Base-by-base conservation (phyloP, 2,797 vertebrate species). In the Parambassis ranga region DNA sequence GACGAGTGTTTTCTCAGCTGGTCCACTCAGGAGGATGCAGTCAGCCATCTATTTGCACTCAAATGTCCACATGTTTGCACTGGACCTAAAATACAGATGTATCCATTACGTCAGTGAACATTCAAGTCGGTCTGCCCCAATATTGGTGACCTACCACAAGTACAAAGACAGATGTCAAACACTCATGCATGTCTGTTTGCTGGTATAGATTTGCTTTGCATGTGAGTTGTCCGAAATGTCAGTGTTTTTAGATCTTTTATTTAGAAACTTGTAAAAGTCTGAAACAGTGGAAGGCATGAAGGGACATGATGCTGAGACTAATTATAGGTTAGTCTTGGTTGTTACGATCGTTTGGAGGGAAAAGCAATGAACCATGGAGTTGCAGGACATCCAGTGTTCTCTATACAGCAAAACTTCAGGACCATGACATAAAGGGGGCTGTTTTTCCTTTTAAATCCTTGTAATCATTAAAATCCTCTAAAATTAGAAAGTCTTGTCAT, bases 1-100 rank as follows among this genome's bases (percentile, higher is more conserved):
- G 6, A 67, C 56, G 57, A 65, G 36, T 90, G 81, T 90, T 90
- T 86, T 89, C 75, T 90, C 85, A 91, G 88, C 90, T 91, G 90
- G 58, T 72, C 43, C 35, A 15, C 68, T 67, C 47, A 36, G 39
- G 70, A 64, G 63, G 69, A 83, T 18, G 44, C 66, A 68, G 35
- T 60, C 65, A 36, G 46, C 30, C 20, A 6, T 78, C 71, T 63
- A 44, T 63, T 66, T 66, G 53, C 38, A 10, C 77, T 73, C 47
- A 48, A 71, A 68, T 46, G 71, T 77, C 72, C 65, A 68, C 67
- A 74, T 67, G 49, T 86, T 82, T 28, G 23, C 53, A 10, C n/a
- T 35, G 72, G 65, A 63, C 73, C 63, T 69, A 73, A 76, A 82
- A 75, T 82, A 41, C 75, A 81, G 78, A 83, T 81, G 77, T 75